A percentile compares a stretch with the other conserved stretches of the same genome.
phyloP scores from a whole-genome alignment of 2,113 vertebrate species.

The Vulpes lagopus region DNA sequence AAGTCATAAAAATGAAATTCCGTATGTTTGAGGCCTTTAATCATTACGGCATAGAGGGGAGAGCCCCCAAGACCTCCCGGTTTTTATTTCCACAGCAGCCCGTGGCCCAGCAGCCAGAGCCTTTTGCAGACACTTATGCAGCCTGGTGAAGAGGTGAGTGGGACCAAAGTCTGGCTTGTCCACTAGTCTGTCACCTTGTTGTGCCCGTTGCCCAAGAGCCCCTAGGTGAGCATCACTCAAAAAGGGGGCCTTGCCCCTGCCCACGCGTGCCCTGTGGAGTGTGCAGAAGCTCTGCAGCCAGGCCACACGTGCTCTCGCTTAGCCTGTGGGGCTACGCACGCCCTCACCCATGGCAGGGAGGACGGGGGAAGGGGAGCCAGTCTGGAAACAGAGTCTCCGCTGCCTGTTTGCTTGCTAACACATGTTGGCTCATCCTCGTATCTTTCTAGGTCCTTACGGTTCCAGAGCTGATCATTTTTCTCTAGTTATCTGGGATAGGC shows the following conservation, averaged over 20 bases:
- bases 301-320: not conserved
- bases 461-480: conserved; percentile 17
- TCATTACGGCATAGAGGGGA: not conserved
- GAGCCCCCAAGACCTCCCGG: not conserved
- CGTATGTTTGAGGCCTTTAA: not conserved
- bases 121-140: not conserved
- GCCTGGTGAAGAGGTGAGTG: not conserved
- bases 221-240: not conserved
- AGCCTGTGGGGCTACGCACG: not conserved
- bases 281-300: not conserved
- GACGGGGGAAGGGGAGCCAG: not conserved
- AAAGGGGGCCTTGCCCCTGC: not conserved
- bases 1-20: conserved; percentile 16
- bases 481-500: not conserved
- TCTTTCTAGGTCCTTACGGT: conserved; percentile 3
- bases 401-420: not conserved
- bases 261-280: not conserved
- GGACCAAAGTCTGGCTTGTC: not conserved
- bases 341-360: not conserved
- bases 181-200: not conserved
- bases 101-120: not conserved
- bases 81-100: not conserved
- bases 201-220: not conserved
- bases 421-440: not conserved
- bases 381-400: not conserved